Conservation (phyloP, 2,113 vertebrate genomes). For the Beaufortia kweichowensis region DNA sequence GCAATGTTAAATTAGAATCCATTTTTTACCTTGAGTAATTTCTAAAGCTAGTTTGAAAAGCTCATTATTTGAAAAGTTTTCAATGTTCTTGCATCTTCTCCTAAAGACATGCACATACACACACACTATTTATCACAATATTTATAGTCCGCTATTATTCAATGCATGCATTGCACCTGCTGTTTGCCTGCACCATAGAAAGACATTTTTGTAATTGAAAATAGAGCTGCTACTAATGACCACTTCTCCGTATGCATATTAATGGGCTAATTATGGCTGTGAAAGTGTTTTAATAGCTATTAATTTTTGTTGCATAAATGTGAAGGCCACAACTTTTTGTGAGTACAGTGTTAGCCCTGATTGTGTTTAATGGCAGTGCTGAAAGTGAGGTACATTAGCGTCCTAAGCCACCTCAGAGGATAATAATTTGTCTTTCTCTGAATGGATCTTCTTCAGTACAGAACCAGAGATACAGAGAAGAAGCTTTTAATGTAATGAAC, state of each 20-base stretch:
- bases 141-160: background rate
- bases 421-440: constrained; percentile 1
- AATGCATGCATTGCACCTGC: background rate
- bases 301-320: background rate
- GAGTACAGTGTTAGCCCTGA: background rate
- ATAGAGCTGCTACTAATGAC: constrained; percentile 11
- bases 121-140: too few relatives aligned
- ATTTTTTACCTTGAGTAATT: background rate
- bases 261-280: background rate
- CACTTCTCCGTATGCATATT: background rate
- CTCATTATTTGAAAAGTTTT: background rate
- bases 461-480: background rate
- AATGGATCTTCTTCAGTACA: background rate
- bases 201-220: background rate
- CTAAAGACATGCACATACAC: too few relatives aligned
- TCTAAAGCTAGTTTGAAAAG: background rate
- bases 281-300: background rate
- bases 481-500: constrained; percentile 34
- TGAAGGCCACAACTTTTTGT: background rate
- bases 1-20: background rate
- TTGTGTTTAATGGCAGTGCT: constrained; percentile 18
- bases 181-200: background rate
- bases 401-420: background rate
- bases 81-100: background rate
- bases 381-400: constrained; percentile 7